Evolutionary conservation across 2,113 vertebrate genomes (phyloP), one percentile per base, ranked within the genome.

Genomic region (Vombatus ursinus): DNA sequence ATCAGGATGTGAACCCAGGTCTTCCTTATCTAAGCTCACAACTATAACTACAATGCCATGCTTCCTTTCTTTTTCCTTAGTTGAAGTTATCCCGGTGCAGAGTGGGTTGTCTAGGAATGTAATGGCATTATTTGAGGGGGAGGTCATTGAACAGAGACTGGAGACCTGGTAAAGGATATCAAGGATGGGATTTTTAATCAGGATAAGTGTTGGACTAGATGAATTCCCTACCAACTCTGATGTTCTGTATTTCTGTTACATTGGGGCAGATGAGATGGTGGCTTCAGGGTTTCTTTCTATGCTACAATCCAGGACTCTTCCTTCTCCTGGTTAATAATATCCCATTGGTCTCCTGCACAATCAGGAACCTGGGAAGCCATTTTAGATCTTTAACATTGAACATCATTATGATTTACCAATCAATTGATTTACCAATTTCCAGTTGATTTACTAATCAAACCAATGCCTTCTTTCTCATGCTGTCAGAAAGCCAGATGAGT

Each of bases 301-400:
- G 90, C 19, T 48, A 48, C 24, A 4, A 31, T 19, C 23, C 37
- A n/a, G 54, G 19, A 10, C 31, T 26, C 8, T 50, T 12, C 89
- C 53, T 25, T 50, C 24, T 50, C 68, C 92, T 50, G 25, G n/a
- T 16, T 24, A 25, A 51, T n/a, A 9, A 25, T 4, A 14, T 10
- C 23, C 0, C 44, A 19, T 0, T 26, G 49, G 44, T 84, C 8
- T 50, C 28, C 14, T 37, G 8, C 0, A 47, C 54, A 0, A 50
- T 19, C 47, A 89, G n/a, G 25, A 16, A 37, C 6, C 16, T n/a
- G 54, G 48, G 50, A 16, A 52, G 10, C 12, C 4, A 4, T 23
- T 54, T 48, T 8, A 37, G 61, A 24, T 49, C 61, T 48, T 91
- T 47, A 95, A 16, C 68, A 51, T 93, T 3, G 25, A 44, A 54